A percentile compares a stretch with the other conserved stretches of the same genome.
Evolutionary conservation across 2,797 vertebrate species (phyloP).

Genomic region (Synanceia verrucosa): DNA sequence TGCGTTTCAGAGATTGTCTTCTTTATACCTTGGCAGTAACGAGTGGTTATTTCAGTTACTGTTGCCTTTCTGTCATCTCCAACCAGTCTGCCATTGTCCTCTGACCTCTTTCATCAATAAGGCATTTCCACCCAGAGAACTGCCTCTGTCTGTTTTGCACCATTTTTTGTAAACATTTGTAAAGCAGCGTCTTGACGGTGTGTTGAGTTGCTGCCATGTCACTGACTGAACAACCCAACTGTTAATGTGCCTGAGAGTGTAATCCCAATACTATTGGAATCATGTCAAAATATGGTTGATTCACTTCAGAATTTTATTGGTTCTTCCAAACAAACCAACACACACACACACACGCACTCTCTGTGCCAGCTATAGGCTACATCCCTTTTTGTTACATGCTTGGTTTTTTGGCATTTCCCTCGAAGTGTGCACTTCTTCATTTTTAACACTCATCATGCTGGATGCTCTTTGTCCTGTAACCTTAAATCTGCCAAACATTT

Average conservation of each 20-base stretch:
- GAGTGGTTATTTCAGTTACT: too few species aligned
- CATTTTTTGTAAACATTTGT: too few species aligned
- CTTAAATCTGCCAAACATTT: neutral
- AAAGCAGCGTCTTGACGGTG: too few species aligned
- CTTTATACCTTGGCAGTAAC: too few species aligned
- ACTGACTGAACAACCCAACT: too few species aligned
- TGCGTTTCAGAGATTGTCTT: too few species aligned
- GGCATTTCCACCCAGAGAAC: too few species aligned
- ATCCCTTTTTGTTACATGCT: neutral
- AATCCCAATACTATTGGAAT: neutral
- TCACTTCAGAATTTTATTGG: neutral
- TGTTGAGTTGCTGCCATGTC: too few species aligned
- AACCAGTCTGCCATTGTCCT: too few species aligned
- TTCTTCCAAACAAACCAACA: neutral
- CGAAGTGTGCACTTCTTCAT: neutral
- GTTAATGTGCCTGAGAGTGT: neutral
- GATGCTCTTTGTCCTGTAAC: neutral
- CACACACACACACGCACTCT: neutral
- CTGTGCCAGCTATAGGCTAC: neutral
- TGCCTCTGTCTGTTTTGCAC: too few species aligned
- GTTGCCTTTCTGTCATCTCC: too few species aligned
- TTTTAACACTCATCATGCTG: neutral
- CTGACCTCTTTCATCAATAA: too few species aligned
- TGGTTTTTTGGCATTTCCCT: slow-evolving; percentile 6
- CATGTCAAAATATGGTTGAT: neutral